Evolutionary conservation across 2,888 invertebrate genomes (phyloP).

Genomic region (Augochlorella aurata): DNA sequence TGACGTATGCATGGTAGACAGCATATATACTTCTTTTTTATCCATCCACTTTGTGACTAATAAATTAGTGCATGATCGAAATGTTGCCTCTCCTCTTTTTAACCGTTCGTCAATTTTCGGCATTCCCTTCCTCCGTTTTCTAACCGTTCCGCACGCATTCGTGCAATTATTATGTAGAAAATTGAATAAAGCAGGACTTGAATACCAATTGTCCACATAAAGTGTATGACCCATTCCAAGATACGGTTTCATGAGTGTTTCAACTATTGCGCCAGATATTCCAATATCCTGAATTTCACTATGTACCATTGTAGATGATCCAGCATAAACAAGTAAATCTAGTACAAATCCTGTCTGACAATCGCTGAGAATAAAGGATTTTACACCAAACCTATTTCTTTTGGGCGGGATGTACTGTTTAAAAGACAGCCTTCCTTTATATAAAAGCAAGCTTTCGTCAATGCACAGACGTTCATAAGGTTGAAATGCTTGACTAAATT

Average conservation of each 20-base stretch:
- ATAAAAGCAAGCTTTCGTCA: slow-evolving; percentile 25
- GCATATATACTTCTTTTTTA: slow-evolving; percentile 23
- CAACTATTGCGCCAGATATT: not conserved
- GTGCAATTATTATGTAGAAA: slow-evolving; percentile 22
- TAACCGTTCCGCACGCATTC: slow-evolving; percentile 14
- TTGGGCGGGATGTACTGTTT: not conserved
- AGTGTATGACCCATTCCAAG: slow-evolving; percentile 17
- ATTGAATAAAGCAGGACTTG: slow-evolving; percentile 19
- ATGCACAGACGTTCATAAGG: slow-evolving; percentile 23
- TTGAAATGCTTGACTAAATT: slow-evolving; percentile 27
- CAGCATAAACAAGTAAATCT: slow-evolving; percentile 4
- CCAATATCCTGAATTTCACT: not conserved
- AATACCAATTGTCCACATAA: slow-evolving; percentile 19
- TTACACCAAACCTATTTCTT: slow-evolving; percentile 1
- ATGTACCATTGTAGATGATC: slow-evolving; percentile 13
- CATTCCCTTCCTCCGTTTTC: slow-evolving; percentile 2
- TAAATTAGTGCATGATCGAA: slow-evolving; percentile 19
- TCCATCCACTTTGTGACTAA: slow-evolving; percentile 19
- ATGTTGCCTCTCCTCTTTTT: not conserved
- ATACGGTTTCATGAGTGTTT: slow-evolving; percentile 13
- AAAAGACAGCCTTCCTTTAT: slow-evolving; percentile 10
- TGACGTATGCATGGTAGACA: slow-evolving; percentile 39
- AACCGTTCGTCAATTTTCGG: slow-evolving; percentile 18
- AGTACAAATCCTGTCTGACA: not conserved
- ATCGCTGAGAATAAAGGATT: slow-evolving; percentile 2